These are phyloP conservation scores for Acanthosepion esculentum DNA, from an alignment of 2,888 invertebrate genomes.

Conservation along the genomic window DNA sequence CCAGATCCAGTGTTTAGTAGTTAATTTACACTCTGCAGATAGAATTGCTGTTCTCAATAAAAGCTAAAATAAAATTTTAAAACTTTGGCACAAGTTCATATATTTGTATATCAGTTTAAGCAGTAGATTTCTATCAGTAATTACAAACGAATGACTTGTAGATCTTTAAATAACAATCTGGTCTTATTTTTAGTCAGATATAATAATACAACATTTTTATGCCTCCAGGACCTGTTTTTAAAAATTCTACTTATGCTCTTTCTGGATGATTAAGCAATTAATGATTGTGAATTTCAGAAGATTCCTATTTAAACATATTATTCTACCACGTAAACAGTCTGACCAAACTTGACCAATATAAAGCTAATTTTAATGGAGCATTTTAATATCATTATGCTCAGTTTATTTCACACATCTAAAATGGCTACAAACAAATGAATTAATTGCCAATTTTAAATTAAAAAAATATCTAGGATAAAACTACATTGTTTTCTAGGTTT, in stretches of 20 bases:
- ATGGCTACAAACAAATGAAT: too few species aligned
- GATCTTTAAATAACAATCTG: neutral
- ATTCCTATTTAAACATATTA: neutral
- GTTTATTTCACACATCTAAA: too few species aligned
- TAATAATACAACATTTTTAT: neutral
- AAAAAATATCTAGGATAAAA: too few species aligned
- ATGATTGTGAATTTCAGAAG: neutral
- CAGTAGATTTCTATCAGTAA: neutral
- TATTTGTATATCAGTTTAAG: neutral
- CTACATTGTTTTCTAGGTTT: too few species aligned
- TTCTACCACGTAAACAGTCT: neutral
- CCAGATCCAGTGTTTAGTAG: too few species aligned
- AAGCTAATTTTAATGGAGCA: too few species aligned
- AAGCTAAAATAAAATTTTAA: neutral
- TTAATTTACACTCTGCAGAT: too few species aligned
- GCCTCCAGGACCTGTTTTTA: neutral
- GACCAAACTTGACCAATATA: too few species aligned
- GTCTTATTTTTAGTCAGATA: neutral
- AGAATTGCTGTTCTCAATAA: too few species aligned
- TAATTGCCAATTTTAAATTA: too few species aligned
- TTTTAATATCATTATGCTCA: too few species aligned
- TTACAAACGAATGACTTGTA: neutral
- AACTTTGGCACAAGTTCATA: neutral
- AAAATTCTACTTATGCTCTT: neutral
- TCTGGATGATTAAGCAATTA: neutral